Conservation (phyloP, 2,888 invertebrate genomes). For the Eledone cirrhosa region DNA sequence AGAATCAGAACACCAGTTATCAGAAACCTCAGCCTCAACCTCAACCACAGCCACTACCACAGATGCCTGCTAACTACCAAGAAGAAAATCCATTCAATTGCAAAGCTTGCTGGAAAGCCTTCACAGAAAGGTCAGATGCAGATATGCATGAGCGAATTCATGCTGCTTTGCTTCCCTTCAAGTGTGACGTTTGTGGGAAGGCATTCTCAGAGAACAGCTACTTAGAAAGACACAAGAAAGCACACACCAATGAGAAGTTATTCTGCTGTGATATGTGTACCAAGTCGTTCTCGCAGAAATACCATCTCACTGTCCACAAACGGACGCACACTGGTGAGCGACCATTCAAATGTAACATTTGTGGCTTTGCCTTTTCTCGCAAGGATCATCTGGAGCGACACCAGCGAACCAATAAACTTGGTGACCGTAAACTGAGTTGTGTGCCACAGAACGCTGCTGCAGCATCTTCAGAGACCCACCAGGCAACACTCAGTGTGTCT, state of each 20-base stretch:
- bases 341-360: constrained; percentile 12
- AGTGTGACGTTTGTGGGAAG: constrained; percentile 17
- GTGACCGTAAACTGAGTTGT: constrained; percentile 14
- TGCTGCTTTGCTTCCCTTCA: constrained; percentile 3
- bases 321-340: constrained; percentile 11
- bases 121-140: constrained; percentile 3
- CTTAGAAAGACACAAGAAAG: not conserved
- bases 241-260: constrained; percentile 13
- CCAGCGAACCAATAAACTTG: constrained; percentile 20
- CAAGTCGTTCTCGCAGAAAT: constrained; percentile 19
- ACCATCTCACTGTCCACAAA: constrained; percentile 16
- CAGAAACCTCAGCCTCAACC: not conserved
- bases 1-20: not conserved
- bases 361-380: constrained; percentile 9
- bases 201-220: constrained; percentile 23
- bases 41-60: not conserved
- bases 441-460: constrained; percentile 17
- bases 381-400: constrained; percentile 18
- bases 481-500: constrained; percentile 1
- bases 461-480: not conserved
- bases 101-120: constrained; percentile 23
- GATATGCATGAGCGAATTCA: constrained; percentile 22
- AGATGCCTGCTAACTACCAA: not conserved
- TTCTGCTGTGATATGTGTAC: constrained; percentile 4
- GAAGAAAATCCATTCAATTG: constrained; percentile 14